These are phyloP conservation scores for Arvicanthis niloticus DNA, from an alignment of 2,113 vertebrate genomes.

Conservation along the genomic window DNA sequence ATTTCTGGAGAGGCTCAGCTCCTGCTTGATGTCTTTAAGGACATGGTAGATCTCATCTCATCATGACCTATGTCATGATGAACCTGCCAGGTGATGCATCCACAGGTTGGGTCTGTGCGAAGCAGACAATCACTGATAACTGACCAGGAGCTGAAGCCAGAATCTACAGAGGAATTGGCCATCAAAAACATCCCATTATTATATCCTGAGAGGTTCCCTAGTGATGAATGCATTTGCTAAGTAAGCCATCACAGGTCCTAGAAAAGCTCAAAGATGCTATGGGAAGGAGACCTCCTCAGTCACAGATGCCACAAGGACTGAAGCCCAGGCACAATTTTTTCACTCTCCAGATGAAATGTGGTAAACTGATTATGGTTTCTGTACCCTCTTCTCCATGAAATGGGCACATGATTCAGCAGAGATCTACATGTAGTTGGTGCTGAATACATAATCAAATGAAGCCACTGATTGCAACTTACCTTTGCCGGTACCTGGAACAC, in stretches of 20 bases:
- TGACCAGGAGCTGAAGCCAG: background rate
- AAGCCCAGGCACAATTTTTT: background rate
- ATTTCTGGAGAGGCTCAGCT: background rate
- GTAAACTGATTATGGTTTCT: background rate
- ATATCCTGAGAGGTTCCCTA: background rate
- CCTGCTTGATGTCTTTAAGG: too few species aligned
- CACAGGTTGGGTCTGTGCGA: too few species aligned
- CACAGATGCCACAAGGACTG: background rate
- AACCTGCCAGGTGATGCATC: background rate
- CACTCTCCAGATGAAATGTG: background rate
- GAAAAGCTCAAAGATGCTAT: background rate
- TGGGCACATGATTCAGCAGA: background rate
- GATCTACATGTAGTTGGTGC: background rate
- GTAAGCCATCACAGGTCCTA: fast-evolving
- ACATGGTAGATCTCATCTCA: background rate
- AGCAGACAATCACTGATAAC: background rate
- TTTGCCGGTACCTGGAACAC: background rate
- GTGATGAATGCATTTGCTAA: background rate
- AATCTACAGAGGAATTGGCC: background rate
- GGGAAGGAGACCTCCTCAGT: background rate
- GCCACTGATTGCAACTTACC: background rate
- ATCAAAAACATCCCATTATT: too few species aligned
- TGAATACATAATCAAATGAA: background rate
- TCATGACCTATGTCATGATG: too few species aligned
- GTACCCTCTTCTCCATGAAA: background rate